Conservation (phyloP, 2,113 vertebrate genomes). For the Paramisgurnus dabryanus region DNA sequence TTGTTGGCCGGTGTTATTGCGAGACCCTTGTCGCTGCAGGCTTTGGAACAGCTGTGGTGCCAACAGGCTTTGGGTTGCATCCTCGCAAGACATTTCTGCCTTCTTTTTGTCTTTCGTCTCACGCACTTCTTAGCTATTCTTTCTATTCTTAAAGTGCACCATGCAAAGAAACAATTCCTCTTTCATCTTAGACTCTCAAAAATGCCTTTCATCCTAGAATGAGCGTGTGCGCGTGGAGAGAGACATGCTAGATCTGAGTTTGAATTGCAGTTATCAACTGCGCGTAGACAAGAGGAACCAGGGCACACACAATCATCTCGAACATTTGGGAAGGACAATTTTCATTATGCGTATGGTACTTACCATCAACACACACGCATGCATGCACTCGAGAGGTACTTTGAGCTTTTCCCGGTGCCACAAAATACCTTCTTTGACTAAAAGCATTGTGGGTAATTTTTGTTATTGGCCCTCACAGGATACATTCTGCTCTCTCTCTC, state of each 20-base stretch:
- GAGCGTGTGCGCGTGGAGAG: slow-evolving; percentile 5
- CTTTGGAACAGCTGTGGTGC: slow-evolving; percentile 28
- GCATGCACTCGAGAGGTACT: neutral
- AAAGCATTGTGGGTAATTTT: slow-evolving; percentile 29
- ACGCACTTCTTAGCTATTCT: slow-evolving; percentile 14
- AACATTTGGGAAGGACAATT: slow-evolving; percentile 14
- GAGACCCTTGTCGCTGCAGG: slow-evolving; percentile 16
- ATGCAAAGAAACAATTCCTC: slow-evolving; percentile 35
- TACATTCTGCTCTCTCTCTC: neutral
- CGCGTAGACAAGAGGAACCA: neutral
- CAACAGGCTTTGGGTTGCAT: slow-evolving; percentile 16
- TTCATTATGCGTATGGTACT: slow-evolving; percentile 19
- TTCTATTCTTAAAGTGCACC: slow-evolving; percentile 30
- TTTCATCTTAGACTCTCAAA: slow-evolving; percentile 37
- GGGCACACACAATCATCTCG: slow-evolving; percentile 27
- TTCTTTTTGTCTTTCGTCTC: slow-evolving; percentile 12
- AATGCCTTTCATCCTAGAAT: slow-evolving; percentile 32
- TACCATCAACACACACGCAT: neutral
- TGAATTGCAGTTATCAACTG: slow-evolving; percentile 17
- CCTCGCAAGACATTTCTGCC: neutral
- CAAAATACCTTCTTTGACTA: slow-evolving; percentile 33
- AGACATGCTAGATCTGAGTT: slow-evolving; percentile 1
- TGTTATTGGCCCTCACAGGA: slow-evolving; percentile 31
- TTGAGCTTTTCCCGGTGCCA: neutral
- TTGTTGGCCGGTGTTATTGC: slow-evolving; percentile 16